These are phyloP conservation scores for Sarcophaga variegata DNA, from an alignment of 2,888 invertebrate genomes.

Conservation along the genomic window DNA sequence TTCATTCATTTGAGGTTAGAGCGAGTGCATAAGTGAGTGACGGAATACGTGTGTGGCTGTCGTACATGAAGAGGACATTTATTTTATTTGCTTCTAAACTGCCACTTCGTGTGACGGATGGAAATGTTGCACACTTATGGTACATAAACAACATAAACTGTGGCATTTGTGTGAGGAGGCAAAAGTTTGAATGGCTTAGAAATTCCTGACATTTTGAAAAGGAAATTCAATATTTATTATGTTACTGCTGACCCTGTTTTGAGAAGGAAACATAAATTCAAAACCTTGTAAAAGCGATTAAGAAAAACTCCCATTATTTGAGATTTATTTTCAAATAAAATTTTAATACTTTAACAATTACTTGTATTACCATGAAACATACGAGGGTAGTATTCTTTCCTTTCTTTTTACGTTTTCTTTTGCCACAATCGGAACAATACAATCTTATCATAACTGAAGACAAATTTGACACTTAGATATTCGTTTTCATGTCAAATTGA, in stretches of 20 bases:
- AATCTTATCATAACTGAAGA: slow-evolving; percentile 5
- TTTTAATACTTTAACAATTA: neutral
- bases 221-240: slow-evolving; percentile 43
- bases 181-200: slow-evolving; percentile 14
- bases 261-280: slow-evolving; percentile 21
- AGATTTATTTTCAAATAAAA: slow-evolving; percentile 4
- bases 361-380: too few relatives aligned
- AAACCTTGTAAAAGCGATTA: slow-evolving; percentile 15
- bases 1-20: neutral
- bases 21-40: neutral
- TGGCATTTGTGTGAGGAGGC: neutral
- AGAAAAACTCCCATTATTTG: neutral
- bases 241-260: slow-evolving; percentile 47
- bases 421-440: neutral
- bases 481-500: neutral
- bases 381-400: neutral
- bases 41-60: slow-evolving; percentile 8
- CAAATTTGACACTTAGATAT: neutral
- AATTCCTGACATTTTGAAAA: slow-evolving; percentile 43
- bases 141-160: neutral
- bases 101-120: slow-evolving; percentile 18
- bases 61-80: slow-evolving; percentile 25
- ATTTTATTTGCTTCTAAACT: slow-evolving; percentile 42
- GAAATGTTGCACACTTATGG: slow-evolving; percentile 12
- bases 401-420: neutral